Base-by-base conservation (phyloP, 2,113 vertebrate genomes). In the Pristiophorus japonicus region DNA sequence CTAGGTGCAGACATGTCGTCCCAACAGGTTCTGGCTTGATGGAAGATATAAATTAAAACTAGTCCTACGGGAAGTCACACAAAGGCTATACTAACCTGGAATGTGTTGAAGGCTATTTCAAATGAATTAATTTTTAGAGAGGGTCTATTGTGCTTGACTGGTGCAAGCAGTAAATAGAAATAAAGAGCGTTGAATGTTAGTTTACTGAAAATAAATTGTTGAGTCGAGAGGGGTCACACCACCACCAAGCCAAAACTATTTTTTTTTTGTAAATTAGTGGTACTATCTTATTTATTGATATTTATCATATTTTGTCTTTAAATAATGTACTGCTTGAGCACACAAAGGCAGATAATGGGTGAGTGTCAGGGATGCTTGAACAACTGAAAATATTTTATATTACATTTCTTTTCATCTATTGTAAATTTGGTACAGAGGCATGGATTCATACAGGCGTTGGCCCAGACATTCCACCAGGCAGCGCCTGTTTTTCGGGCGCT, bases 1-100 rank as follows among this genome's bases (percentile, higher is more conserved):
- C 24, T 90, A 14, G 30, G 47, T 90, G 87, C 87, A 59, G 10
- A 90, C 87, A 59, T 55, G 3, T 59, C 51, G 4, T 59, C 27
- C 51, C 51, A 34, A 90, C 87, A 90, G 87, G 87, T 59, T 59
- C 12, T 30, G 51, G 87, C 87, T 59, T 90, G 87, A 90, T 90
- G 51, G 55, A 90, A 59, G 87, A n/a, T 59, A 90, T 59, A 90
- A 27, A 90, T 90, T 90, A 59, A 90, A 90, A 34, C 51, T n/a
- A 90, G 10, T 90, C 87, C 87, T 90, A 27, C 62, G 87, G 51
- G 87, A 90, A 59, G 51, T 59, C 27, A 90, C 87, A 34, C 8
- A 59, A 90, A 90, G 47, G 24, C 51, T 59, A 30, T 51, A 90
- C 87, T 90, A 51, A 20, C 78, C 38, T 81, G 20, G 78, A 34